A percentile compares a stretch with the other conserved stretches of the same genome.
phyloP scores from a whole-genome alignment of 2,797 vertebrate species.

The Glossophaga mutica region DNA sequence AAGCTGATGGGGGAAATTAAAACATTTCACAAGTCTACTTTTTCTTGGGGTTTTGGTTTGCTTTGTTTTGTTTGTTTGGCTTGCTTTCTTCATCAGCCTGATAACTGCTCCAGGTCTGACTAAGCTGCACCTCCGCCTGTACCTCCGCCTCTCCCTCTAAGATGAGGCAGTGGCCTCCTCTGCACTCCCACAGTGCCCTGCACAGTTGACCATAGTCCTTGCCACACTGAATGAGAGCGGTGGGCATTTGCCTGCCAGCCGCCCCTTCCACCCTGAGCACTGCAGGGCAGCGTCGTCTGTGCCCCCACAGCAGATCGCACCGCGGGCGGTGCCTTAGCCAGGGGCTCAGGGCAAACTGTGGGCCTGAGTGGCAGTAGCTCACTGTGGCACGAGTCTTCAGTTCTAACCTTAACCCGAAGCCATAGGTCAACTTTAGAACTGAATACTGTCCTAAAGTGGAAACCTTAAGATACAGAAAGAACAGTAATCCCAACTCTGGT shows the following conservation, averaged over 20 bases:
- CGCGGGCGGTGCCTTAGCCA: no score
- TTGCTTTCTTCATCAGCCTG: neutral
- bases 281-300: neutral
- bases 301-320: neutral
- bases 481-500: neutral
- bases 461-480: neutral
- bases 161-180: neutral
- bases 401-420: neutral
- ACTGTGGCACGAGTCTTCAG: neutral
- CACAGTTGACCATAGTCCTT: fast-evolving
- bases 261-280: neutral
- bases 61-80: neutral
- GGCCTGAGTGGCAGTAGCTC: neutral
- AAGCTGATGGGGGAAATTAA: neutral
- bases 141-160: neutral
- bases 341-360: neutral
- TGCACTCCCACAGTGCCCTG: fast-evolving
- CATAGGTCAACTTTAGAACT: neutral
- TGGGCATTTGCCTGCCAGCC: neutral
- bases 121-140: neutral
- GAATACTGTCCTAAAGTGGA: neutral
- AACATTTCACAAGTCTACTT: neutral
- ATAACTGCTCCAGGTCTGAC: neutral
- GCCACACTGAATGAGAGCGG: neutral
- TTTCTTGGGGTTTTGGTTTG: neutral